Conservation (phyloP, 2,888 invertebrate species). For the Lepidonotus clava region DNA sequence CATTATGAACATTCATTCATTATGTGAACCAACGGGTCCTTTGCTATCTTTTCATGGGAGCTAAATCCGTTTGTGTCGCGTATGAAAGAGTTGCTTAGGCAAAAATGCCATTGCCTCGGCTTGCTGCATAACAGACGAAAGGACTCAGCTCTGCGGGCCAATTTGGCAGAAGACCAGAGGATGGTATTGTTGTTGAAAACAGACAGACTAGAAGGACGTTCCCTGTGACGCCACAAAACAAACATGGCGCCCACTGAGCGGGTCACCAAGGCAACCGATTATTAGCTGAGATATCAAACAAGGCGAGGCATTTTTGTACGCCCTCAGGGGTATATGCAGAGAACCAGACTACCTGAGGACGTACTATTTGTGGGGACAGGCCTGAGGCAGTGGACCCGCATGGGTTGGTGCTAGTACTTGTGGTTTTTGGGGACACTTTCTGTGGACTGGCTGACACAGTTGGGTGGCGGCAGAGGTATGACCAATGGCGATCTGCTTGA, state of each 20-base stretch:
- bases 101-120: neutral
- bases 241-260: neutral
- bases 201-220: neutral
- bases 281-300: constrained; percentile 1
- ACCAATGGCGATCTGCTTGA: constrained; percentile 28
- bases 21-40: neutral
- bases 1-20: too few species aligned
- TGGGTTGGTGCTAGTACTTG: too few species aligned
- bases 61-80: neutral
- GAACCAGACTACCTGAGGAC: too few species aligned
- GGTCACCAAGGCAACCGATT: neutral
- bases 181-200: neutral
- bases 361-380: too few species aligned
- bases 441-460: neutral
- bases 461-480: neutral
- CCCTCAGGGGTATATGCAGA: neutral
- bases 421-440: constrained; percentile 1
- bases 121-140: neutral
- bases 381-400: too few species aligned
- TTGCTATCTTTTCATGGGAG: neutral
- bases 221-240: neutral
- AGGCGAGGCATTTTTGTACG: neutral
- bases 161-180: neutral
- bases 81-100: neutral
- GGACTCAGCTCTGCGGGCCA: neutral